phyloP scores from a whole-genome alignment of 53 echinoderm and acorn worm species.

The Henricia sp. region DNA sequence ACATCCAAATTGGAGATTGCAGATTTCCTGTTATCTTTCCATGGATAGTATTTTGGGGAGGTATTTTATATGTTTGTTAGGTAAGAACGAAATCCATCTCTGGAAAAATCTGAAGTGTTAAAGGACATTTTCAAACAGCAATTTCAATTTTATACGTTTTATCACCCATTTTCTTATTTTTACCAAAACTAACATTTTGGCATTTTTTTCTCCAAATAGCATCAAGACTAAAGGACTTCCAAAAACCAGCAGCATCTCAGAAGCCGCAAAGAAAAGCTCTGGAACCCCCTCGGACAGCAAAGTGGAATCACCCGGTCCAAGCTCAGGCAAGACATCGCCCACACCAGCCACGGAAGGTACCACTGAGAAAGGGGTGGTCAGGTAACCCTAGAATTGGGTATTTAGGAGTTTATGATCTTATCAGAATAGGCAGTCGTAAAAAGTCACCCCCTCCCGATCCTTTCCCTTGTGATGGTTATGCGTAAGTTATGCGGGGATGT shows the following conservation, averaged over 20 bases:
- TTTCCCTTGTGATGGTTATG: too few relatives aligned
- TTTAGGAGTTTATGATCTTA: not conserved
- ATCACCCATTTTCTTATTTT: not conserved
- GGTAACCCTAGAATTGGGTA: constrained; percentile 33
- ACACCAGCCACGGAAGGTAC: constrained; percentile 10
- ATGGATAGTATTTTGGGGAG: too few relatives aligned
- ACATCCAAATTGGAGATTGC: too few relatives aligned
- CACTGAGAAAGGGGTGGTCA: constrained; percentile 48
- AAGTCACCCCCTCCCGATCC: too few relatives aligned
- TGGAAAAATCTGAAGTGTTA: too few relatives aligned
- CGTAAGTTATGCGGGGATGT: too few relatives aligned
- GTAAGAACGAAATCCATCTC: too few relatives aligned
- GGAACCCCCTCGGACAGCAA: constrained; percentile 31
- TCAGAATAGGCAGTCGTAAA: too few relatives aligned
- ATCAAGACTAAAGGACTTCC: constrained; percentile 35
- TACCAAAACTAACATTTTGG: not conserved
- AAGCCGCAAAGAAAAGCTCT: not conserved
- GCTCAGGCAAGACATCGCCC: constrained; percentile 40
- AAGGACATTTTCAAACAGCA: too few relatives aligned
- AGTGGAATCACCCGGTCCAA: constrained; percentile 42
- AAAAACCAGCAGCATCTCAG: not conserved
- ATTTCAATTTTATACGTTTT: too few relatives aligned
- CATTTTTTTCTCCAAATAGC: constrained; percentile 2
- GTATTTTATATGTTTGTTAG: too few relatives aligned
- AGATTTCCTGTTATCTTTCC: too few relatives aligned